A percentile compares a stretch with the other conserved stretches of the same genome.
Evolutionary conservation across 2,888 invertebrate genomes (phyloP).

Genomic region (Synergus umbraculus): DNA sequence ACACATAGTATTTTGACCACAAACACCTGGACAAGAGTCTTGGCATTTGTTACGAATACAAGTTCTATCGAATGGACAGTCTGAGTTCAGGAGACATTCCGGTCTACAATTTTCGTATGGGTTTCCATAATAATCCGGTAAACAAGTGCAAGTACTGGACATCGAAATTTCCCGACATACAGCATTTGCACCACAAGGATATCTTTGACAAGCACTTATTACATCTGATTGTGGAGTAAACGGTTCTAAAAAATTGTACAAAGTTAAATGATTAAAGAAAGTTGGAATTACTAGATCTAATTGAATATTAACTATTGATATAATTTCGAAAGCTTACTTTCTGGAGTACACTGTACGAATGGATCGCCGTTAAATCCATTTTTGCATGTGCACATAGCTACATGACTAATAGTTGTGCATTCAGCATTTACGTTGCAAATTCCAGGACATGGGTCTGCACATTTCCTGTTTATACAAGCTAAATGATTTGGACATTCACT

Average conservation of each 20-base stretch:
- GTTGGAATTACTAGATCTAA: background rate
- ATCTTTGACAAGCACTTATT: slow-evolving; percentile 81
- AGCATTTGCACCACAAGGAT: slow-evolving; percentile 88
- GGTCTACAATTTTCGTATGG: slow-evolving; percentile 86
- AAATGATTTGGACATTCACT: slow-evolving; percentile 82
- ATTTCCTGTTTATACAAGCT: slow-evolving; percentile 84
- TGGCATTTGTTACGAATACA: slow-evolving; percentile 88
- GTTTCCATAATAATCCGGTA: slow-evolving; percentile 87
- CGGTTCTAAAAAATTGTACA: slow-evolving; percentile 47
- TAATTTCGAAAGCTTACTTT: background rate
- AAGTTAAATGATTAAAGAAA: background rate
- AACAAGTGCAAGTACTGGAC: slow-evolving; percentile 87
- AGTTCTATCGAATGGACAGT: slow-evolving; percentile 86
- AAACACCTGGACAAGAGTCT: slow-evolving; percentile 89
- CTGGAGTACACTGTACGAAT: slow-evolving; percentile 78
- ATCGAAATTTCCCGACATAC: slow-evolving; percentile 84
- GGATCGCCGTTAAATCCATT: slow-evolving; percentile 85
- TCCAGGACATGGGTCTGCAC: slow-evolving; percentile 84
- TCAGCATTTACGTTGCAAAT: slow-evolving; percentile 85
- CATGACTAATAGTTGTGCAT: slow-evolving; percentile 87
- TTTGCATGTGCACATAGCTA: slow-evolving; percentile 83
- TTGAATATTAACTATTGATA: background rate
- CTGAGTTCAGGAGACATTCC: slow-evolving; percentile 87
- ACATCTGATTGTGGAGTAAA: slow-evolving; percentile 39
- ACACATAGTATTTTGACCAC: slow-evolving; percentile 86